Conservation (phyloP, 2,113 vertebrate genomes). For the Hippocampus comes region DNA sequence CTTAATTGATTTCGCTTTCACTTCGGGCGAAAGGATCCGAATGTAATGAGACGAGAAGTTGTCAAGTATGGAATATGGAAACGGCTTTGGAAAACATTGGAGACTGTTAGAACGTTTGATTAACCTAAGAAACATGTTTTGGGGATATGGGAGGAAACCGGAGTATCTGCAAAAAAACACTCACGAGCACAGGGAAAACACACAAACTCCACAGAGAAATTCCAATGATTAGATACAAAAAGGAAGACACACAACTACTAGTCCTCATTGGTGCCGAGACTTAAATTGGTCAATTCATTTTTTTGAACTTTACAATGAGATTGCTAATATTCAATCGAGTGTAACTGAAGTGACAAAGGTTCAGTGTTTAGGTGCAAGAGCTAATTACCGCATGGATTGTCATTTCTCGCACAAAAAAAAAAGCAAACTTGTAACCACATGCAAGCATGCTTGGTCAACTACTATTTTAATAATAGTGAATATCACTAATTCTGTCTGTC, state of each 20-base stretch:
- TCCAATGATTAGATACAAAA: too few species aligned
- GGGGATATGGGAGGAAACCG: too few species aligned
- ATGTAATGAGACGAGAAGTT: too few species aligned
- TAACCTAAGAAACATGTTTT: too few species aligned
- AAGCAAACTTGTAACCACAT: background rate
- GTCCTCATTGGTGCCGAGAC: too few species aligned
- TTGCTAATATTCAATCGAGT: background rate
- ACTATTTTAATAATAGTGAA: constrained; percentile 1
- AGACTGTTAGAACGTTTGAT: too few species aligned
- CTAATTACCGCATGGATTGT: background rate
- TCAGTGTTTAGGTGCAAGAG: background rate
- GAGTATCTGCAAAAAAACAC: too few species aligned
- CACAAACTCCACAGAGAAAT: too few species aligned
- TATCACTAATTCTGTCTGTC: constrained; percentile 1
- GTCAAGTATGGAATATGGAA: too few species aligned
- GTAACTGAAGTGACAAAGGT: background rate
- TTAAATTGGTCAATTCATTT: background rate
- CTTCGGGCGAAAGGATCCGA: background rate
- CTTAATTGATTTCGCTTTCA: background rate
- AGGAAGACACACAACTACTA: too few species aligned
- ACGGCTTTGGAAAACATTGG: too few species aligned
- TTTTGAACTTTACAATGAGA: background rate
- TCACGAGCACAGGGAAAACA: too few species aligned
- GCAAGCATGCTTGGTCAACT: background rate
- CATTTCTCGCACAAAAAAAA: background rate